Evolutionary conservation across 2,888 invertebrate species (phyloP), one percentile per base, ranked within the genome.

Genomic region (Agrotis ipsilon): DNA sequence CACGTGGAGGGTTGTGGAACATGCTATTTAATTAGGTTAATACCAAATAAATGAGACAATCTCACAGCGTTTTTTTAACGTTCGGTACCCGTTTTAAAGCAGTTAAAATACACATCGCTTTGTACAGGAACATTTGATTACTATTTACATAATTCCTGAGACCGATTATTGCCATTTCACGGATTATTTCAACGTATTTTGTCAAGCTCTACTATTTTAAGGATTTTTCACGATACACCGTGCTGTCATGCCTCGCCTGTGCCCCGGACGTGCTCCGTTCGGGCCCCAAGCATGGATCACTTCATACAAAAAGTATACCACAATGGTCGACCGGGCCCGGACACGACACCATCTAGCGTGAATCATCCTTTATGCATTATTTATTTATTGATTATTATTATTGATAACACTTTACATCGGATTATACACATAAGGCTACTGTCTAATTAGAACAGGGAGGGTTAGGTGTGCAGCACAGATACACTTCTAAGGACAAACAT

Each of bases 91-190:
- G 58, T 78, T 66, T 61, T 52, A 61, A 58, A 61, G n/a, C 32
- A 52, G 13, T 61, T 62, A 13, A 70, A 51, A 49, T 39, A 45
- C 3, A 18, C 45, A 49, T 52, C 13, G 19, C 24, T 52, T 57
- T 39, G 14, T 32, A 60, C 46, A 54, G 45, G 46, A 62, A 69
- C 46, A 49, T 6, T 27, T 21, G 52, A 57, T 67, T 24, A 61
- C 48, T 76, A 74, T 71, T 68, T 76, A 79, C 71, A 69, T 32
- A 75, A 52, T 55, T 39, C 7, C 14, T 55, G 46, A 62, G 48
- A 66, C 14, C 57, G 11, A 78, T 82, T 77, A 83, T 78, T 80
- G 77, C 82, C 80, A 64, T 66, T 57, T 72, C 69, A 68, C 65
- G 67, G 74, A 69, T 59, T 60, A 54, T 60, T 58, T 58, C 74